These are phyloP conservation scores for Sternarchorhynchus goeldii DNA, from an alignment of 2,797 vertebrate species.

Conservation along the genomic window DNA sequence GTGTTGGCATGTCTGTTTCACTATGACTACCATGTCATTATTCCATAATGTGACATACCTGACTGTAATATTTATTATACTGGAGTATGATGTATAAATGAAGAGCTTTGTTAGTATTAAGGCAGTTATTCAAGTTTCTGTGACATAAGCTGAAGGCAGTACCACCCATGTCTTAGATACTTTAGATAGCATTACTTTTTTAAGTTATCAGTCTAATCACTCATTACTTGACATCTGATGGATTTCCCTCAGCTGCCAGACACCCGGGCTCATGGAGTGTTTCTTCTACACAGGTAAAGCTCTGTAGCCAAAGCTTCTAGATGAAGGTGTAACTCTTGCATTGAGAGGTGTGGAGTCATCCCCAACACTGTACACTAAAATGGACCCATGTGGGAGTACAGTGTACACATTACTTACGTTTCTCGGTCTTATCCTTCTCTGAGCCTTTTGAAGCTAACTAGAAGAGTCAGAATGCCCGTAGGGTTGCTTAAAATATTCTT, in stretches of 20 bases:
- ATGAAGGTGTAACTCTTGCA: not conserved
- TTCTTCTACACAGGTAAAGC: not conserved
- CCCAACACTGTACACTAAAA: constrained; percentile 43
- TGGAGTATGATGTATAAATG: too few relatives aligned
- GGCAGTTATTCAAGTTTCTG: not conserved
- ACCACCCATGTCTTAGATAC: not conserved
- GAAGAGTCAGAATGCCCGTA: constrained; percentile 54
- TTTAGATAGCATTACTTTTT: not conserved
- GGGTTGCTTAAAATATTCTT: constrained; percentile 54
- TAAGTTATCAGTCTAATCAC: too few relatives aligned
- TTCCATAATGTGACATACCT: too few relatives aligned
- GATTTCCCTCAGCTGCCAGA: constrained; percentile 12
- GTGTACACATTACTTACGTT: constrained; percentile 46
- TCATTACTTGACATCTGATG: constrained; percentile 24
- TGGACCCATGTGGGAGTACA: constrained; percentile 44
- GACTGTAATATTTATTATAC: not conserved
- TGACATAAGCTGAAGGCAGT: not conserved
- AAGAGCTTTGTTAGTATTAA: not conserved
- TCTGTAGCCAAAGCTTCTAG: not conserved
- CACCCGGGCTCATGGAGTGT: not conserved
- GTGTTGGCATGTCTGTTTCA: too few relatives aligned
- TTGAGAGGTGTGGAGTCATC: not conserved
- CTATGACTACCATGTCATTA: too few relatives aligned
- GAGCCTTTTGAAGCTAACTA: constrained; percentile 54
- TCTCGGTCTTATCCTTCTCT: constrained; percentile 40